Base-by-base conservation (phyloP, 2,797 vertebrate species). In the Hydrophis major region DNA sequence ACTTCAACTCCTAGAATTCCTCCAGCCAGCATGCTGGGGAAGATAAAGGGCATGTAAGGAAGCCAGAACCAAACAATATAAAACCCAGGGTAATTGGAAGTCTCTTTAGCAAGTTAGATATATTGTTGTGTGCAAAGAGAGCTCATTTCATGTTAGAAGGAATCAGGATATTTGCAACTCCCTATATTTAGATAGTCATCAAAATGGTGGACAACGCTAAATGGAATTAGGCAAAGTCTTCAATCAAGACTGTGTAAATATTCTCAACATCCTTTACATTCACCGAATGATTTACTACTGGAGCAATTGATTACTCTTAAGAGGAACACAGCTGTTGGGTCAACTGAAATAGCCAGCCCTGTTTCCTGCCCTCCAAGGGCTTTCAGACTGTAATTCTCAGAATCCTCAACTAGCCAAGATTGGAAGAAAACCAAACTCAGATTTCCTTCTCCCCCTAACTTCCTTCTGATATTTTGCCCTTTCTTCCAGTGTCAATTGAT, bases 401-500 rank as follows among this genome's bases (percentile, higher is more conserved):
- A 83, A 47, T 83, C 22, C 78, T 83, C 42, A 83, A 25, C 42
- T 83, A 47, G 69, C 28, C 59, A 6, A 18, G 25, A 37, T 14
- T 18, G 59, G 63, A 47, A 3, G n/a, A 8, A 4, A 20, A 47
- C 7, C 11, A 56, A 42, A 1, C 25, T 8, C 22, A 20, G 0
- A 2, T 3, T 8, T 5, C 37, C 0, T 14, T 0, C 13, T 22
- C 37, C 4, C 2, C 2, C 18, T 50, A 16, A 3, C 53, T 18
- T 37, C 8, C 69, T 74, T n/a, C 14, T 53, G 32, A 13, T 27
- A 4, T 11, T n/a, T 12, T 10, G 16, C 20, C 91, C 66, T 16
- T 4, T 2, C 92, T 90, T 92, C 53, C 97, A 99, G 99, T 99
- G 99, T 97, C 99, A 99, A 91, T 98, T 99, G 96, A 99, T 99